Base-by-base conservation (phyloP, 2,797 vertebrate species). In the Ataeniobius toweri region DNA sequence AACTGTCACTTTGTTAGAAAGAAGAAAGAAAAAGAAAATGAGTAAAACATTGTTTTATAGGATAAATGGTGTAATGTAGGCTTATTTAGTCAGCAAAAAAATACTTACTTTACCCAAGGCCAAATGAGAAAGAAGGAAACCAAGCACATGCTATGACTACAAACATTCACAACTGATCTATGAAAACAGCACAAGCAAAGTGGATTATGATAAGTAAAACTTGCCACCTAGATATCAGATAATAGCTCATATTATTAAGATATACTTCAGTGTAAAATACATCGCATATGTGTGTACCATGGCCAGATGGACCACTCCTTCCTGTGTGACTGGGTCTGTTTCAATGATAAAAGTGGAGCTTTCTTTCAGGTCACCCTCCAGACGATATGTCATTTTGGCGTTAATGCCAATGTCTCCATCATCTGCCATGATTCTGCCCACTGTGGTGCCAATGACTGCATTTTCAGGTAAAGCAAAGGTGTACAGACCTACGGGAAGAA, bases 401-500 rank as follows among this genome's bases (percentile, higher is more conserved):
- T 99, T 98, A 39, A 95, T 82, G 36, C 97, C 98, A 73, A 87
- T 79, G 77, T 99, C 98, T 0, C 90, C 94, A 73, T 99, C 98
- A 6, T 95, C 92, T 2, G 98, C 98, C 20, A 94, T 93, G 70
- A 99, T 92, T 90, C 92, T 94, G 68, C 98, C 98, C 79, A 99
- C 78, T 0, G 94, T 96, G 24, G 95, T 96, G 73, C 97, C 97
- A 63, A 94, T 75, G 0, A 92, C 88, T 51, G 96, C 93, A 2
- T 94, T 94, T 92, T 99, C 98, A n/a, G 95, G 95, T 59, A 99
- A 69, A 0, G 87, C 91, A 76, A 99, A 96, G 7, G 96, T 92
- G 86, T 98, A 99, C 28, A 96, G 88, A 84, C 96, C 97, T 99
- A 83, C 10, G n/a, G 41, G 74, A 77, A 89, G 61, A 85, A 31